phyloP scores from a whole-genome alignment of 2,113 vertebrate species.

The Pholis gunnellus region DNA sequence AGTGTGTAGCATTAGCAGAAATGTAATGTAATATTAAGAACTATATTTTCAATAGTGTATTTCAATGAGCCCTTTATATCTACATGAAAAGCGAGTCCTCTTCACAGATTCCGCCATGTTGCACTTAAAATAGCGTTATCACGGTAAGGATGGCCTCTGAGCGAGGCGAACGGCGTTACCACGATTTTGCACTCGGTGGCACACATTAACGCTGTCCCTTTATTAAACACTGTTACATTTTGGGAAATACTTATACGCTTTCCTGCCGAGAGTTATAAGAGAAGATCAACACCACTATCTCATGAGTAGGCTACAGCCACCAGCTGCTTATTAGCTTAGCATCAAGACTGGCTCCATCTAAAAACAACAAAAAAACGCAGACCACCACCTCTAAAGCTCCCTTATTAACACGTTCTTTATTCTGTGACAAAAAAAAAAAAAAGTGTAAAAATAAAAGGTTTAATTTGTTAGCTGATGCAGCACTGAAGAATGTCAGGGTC shows the following conservation, averaged over 20 bases:
- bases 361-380: not conserved
- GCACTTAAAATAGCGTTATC: too few species aligned
- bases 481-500: constrained; percentile 6
- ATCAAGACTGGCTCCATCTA: not conserved
- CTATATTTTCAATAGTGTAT: too few species aligned
- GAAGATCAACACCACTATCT: not conserved
- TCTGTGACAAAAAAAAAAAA: not conserved
- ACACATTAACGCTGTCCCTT: not conserved
- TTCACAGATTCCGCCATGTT: too few species aligned
- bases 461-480: not conserved
- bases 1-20: too few species aligned
- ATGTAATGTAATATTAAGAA: too few species aligned
- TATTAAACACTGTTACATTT: not conserved
- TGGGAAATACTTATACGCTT: not conserved
- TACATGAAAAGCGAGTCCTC: too few species aligned
- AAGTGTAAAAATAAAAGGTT: not conserved
- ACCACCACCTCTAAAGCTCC: not conserved
- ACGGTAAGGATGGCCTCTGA: too few species aligned
- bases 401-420: not conserved
- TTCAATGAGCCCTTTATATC: too few species aligned
- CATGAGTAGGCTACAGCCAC: not conserved
- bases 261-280: not conserved
- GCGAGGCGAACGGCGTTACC: too few species aligned
- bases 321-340: not conserved
- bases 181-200: too few species aligned